Evolutionary conservation across 2,888 invertebrate genomes (phyloP), one percentile per base, ranked within the genome.

Genomic region (Craniophora ligustri): DNA sequence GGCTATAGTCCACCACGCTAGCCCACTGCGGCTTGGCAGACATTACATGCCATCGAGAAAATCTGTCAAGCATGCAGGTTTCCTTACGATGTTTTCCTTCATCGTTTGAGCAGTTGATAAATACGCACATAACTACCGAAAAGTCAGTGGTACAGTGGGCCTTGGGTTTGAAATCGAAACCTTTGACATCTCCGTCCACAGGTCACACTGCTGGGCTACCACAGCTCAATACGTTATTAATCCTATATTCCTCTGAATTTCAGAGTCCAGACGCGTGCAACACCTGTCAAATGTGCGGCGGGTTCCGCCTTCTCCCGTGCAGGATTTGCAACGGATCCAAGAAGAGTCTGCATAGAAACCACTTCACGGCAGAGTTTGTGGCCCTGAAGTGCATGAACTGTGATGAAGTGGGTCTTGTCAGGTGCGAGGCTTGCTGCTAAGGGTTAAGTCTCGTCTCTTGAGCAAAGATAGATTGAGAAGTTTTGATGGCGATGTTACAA

Each of bases 341-440:
- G 94, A 98, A 98, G 92, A 98, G 98, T 13, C 96, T 98, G 41
- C 97, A 98, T 85, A 95, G 98, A 75, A 98, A 98, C 92, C 97
- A 98, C 85, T 99, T 98, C 90, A 98, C 98, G 0, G 96, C 98
- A 28, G 98, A 98, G 91, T 98, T 98, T 85, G 97, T 98, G 59
- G 98, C 98, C 14, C 94, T 99, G 75, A 97, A 98, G 81, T 98
- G 98, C 89, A 98, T 98, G 97, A 97, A 97, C 87, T 98, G 98
- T 89, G 98, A 99, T 85, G 98, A 98, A 89, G 98, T 98, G 50
- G 99, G 99, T 38, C 95, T 99, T 40, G 97, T 98, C 31, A 95
- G 96, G 76, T 99, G 99, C 89, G 96, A 96, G 75, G 95, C 96
- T 65, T 99, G 99, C 91, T 97, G 87, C 56, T 92, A 85, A 79